These are phyloP conservation scores for Drosophila tani DNA, from an alignment of 1,140 invertebrate genomes.

Conservation along the genomic window DNA sequence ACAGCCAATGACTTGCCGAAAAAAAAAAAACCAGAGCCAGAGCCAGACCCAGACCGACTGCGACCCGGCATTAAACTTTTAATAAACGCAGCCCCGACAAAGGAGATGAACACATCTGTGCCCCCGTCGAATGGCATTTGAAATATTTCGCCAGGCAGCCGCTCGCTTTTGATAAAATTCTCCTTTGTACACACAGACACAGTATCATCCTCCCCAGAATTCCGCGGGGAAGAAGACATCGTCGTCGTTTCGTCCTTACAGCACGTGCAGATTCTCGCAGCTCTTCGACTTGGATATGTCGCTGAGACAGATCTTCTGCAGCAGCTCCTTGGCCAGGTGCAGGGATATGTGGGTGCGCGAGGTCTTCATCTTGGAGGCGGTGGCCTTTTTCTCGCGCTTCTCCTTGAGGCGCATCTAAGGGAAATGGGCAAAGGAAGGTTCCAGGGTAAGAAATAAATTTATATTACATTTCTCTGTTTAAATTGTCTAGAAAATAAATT, in stretches of 20 bases:
- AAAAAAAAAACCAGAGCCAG: conserved; percentile 10
- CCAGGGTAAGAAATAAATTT: too few relatives aligned
- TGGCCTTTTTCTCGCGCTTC: conserved; percentile 88
- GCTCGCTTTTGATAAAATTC: conserved; percentile 49
- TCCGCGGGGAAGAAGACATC: conserved; percentile 15
- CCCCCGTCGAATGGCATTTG: conserved; percentile 37
- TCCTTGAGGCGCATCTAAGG: conserved; percentile 92
- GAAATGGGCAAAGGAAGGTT: not conserved
- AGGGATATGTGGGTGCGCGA: conserved; percentile 90
- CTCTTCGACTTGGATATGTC: conserved; percentile 95
- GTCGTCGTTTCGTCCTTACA: conserved; percentile 86
- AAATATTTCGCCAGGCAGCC: conserved; percentile 33
- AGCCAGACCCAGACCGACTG: not conserved
- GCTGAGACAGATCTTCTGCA: conserved; percentile 94
- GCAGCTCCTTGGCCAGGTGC: conserved; percentile 91
- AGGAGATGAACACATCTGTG: conserved; percentile 29
- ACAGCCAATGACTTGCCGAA: conserved; percentile 61
- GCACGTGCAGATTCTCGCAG: conserved; percentile 95
- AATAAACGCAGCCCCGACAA: conserved; percentile 36
- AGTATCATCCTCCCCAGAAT: conserved; percentile 21
- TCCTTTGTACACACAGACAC: conserved; percentile 22
- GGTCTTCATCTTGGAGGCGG: conserved; percentile 87
- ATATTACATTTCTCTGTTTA: too few relatives aligned
- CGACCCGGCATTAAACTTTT: conserved; percentile 38
- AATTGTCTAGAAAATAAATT: too few relatives aligned